These are phyloP conservation scores for Papilio dardanus DNA, from an alignment of 1,140 invertebrate genomes.

Conservation along the genomic window DNA sequence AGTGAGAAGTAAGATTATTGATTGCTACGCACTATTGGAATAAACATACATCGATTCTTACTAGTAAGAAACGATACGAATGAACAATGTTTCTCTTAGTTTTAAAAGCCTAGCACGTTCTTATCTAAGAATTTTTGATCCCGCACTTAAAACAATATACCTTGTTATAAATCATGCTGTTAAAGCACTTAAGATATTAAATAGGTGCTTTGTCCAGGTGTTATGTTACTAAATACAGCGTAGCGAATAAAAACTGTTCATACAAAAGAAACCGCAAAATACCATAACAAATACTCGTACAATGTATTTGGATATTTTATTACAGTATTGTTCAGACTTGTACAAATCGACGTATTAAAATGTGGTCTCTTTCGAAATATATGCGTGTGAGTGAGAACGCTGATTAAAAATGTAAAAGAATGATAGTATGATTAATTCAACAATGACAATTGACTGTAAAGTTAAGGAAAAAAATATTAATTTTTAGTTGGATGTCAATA, in stretches of 20 bases:
- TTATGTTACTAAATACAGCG: constrained; percentile 36
- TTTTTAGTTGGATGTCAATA: neutral
- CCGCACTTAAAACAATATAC: neutral
- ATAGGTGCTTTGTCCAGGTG: neutral
- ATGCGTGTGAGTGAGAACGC: neutral
- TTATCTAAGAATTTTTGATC: neutral
- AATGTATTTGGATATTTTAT: constrained; percentile 53
- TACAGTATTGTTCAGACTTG: constrained; percentile 51
- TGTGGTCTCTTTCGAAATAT: constrained; percentile 41
- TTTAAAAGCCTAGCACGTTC: constrained; percentile 1
- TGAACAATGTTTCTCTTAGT: neutral
- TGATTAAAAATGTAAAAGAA: neutral
- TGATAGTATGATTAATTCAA: neutral
- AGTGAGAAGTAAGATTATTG: too few species aligned
- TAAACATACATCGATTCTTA: too few species aligned
- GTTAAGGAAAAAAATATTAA: neutral
- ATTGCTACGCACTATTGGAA: too few species aligned
- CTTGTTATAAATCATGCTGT: neutral
- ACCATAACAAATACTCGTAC: constrained; percentile 49
- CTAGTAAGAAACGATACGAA: too few species aligned
- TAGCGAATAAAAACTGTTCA: constrained; percentile 40
- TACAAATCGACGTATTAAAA: constrained; percentile 63
- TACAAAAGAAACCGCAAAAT: constrained; percentile 47
- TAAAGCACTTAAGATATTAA: constrained; percentile 5
- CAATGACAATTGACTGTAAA: neutral